Evolutionary conservation across 2,888 invertebrate species (phyloP).

Genomic region (Machimus atricapillus): DNA sequence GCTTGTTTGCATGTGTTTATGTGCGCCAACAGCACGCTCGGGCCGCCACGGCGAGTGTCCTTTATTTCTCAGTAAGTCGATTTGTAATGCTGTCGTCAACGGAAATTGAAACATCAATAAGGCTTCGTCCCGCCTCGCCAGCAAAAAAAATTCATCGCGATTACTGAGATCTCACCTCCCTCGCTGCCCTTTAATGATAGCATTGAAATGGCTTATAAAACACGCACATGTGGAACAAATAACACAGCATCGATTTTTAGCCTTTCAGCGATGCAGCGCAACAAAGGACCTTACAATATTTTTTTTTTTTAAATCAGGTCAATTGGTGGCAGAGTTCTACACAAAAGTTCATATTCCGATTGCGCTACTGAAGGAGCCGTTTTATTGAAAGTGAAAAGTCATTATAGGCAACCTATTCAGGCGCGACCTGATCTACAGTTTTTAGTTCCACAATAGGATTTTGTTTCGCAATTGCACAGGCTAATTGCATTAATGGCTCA

Average conservation of each 20-base stretch:
- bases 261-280: not conserved
- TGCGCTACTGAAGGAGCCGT: not conserved
- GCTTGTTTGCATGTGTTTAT: constrained; percentile 21
- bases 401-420: not conserved
- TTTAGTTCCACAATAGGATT: not conserved
- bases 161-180: not conserved
- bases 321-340: constrained; percentile 5
- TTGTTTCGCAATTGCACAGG: not conserved
- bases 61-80: constrained; percentile 45
- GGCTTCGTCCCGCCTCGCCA: constrained; percentile 45
- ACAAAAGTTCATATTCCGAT: not conserved
- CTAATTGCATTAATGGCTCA: not conserved
- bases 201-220: constrained; percentile 1
- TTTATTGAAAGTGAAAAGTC: not conserved
- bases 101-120: constrained; percentile 54
- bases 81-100: constrained; percentile 53
- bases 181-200: not conserved
- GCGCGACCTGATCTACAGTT: not conserved
- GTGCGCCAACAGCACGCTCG: not conserved
- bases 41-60: constrained; percentile 11
- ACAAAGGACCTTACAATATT: not conserved
- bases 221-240: constrained; percentile 23
- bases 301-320: constrained; percentile 23
- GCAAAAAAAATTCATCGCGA: constrained; percentile 40
- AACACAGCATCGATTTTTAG: constrained; percentile 10